These are phyloP conservation scores for Mesitornis unicolor DNA, from an alignment of 2,113 vertebrate genomes.

Conservation along the genomic window DNA sequence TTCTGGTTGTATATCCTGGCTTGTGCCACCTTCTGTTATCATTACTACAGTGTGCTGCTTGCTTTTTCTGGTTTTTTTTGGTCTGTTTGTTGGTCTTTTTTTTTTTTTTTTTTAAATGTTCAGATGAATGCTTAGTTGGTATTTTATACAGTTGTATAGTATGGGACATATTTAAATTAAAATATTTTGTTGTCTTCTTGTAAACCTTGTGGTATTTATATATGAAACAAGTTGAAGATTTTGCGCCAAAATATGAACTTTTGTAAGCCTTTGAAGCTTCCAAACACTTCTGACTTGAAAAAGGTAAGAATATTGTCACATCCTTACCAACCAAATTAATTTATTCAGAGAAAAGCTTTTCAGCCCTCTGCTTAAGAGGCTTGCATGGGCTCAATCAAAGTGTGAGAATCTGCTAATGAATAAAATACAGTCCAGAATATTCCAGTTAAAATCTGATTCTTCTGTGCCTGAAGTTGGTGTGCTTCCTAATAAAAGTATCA, in stretches of 20 bases:
- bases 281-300: background rate
- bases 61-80: background rate
- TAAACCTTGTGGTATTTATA: background rate
- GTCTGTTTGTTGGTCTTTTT: no score
- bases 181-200: slow-evolving; percentile 61
- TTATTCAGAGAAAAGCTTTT: background rate
- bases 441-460: background rate
- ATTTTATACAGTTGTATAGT: slow-evolving; percentile 61
- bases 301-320: background rate
- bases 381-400: background rate
- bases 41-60: slow-evolving; percentile 4
- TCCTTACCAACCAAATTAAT: background rate
- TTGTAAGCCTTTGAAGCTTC: no score
- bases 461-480: background rate
- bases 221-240: background rate
- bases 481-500: background rate
- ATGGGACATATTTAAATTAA: slow-evolving; percentile 58
- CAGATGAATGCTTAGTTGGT: slow-evolving; percentile 19
- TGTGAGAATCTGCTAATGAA: background rate
- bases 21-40: background rate
- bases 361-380: background rate
- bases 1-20: background rate
- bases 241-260: background rate
- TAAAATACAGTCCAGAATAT: background rate
- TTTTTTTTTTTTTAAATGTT: background rate